Evolutionary conservation across 2,113 vertebrate genomes (phyloP), one percentile per base, ranked within the genome.

Genomic region (Ophiodon elongatus): DNA sequence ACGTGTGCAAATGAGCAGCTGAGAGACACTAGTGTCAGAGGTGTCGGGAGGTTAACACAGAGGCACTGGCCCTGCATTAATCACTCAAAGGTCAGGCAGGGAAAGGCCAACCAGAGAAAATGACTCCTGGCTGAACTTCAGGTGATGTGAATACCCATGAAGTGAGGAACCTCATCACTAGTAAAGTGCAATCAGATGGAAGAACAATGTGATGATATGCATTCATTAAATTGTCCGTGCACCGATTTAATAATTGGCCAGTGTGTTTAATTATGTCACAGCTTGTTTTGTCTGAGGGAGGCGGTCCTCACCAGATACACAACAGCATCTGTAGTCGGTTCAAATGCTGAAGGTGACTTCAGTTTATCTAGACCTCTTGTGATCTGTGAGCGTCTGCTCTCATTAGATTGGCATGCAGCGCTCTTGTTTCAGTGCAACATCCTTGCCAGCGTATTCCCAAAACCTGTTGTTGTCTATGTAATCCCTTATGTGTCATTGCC

Each of bases 51-150:
- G 88, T 88, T 87, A 86, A 90, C 82, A 25, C 73, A 35, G 70
- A 89, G 72, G 45, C 77, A 54, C 78, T 47, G 80, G 82, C 79
- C 71, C 59, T 41, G 87, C 76, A 89, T 92, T 77, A 88, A 91
- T 91, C 82, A 89, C 59, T 25, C 67, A 83, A 88, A 91, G 85
- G 88, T 83, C 88, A 88, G 66, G 23, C 17, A 4, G 43, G 66
- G 71, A 90, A 90, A 91, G 85, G 87, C 87, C 59, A 78, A 39
- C 31, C 29, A 35, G 31, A 74, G 81, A 52, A 91, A 83, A 83
- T 82, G 54, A 87, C 57, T 81, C 39, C 47, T 60, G 83, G 56
- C 71, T 57, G 63, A 76, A 86, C 45, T 29, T 69, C 76, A 83
- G 82, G 76, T 89, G 71, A 79, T 83, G 47, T 56, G 80, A 91